Base-by-base conservation (phyloP, 2,113 vertebrate species). In the Stomatorhinus ivindoensis region DNA sequence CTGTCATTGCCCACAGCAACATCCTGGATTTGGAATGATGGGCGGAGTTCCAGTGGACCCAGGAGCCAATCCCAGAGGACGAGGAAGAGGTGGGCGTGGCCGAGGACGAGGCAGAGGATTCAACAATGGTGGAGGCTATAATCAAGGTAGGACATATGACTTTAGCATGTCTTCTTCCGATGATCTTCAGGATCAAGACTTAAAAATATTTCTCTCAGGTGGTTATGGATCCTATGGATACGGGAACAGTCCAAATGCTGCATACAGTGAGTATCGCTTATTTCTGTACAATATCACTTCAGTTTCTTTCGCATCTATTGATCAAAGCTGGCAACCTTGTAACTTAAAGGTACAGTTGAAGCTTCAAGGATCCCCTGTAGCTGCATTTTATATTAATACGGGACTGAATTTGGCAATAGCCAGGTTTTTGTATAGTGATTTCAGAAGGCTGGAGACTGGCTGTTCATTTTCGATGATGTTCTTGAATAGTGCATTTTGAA, bases 61-160 rank as follows among this genome's bases (percentile, higher is more conserved):
- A 0, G 91, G 94, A 0, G 94, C 95, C 17, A 94, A 92, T 46
- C 95, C 97, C 89, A 93, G 97, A 0, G 97, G 97, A 0, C 94
- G 96, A 0, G 97, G 97, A 0, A 92, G 98, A 92, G 96, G 97
- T 1, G 95, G 97, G 0, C 95, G 98, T 0, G 97, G 98, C 1
- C 94, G 98, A 0, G 98, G 98, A 0, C 86, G 97, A 35, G 97
- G 98, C 17, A 88, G 98, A 91, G 97, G 97, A 44, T 98, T 96
- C 89, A 97, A 98, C 93, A 99, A 98, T 24, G 97, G 98, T 1
- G 97, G 97, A 19, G 97, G 98, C 89, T 98, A 97, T 90, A 96
- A 93, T 65, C 95, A 95, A 94, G 96, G 96, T 96, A 93, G 89
- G 69, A 44, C 44, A 39, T 19, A 53, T 42, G 50, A 53, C 50